These are phyloP conservation scores for Strigamia crassipes DNA, from an alignment of 2,888 invertebrate species.

Conservation along the genomic window DNA sequence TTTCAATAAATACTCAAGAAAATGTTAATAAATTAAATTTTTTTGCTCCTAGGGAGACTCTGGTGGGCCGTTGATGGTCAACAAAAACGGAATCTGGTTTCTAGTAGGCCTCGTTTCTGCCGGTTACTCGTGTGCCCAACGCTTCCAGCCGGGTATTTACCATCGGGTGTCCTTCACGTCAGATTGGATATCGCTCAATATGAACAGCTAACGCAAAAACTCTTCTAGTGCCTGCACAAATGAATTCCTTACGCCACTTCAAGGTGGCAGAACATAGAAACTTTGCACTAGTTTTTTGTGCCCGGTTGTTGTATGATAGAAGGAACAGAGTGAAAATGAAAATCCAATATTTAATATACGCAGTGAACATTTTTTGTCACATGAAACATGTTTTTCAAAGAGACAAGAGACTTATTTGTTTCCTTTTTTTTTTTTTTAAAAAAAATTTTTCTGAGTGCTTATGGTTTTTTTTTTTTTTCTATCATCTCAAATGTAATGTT, in stretches of 20 bases:
- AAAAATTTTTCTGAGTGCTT: background rate
- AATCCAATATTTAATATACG: background rate
- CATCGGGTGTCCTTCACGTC: slow-evolving; percentile 91
- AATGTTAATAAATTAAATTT: background rate
- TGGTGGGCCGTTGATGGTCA: slow-evolving; percentile 88
- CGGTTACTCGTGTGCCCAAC: slow-evolving; percentile 90
- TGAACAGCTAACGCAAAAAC: slow-evolving; percentile 45
- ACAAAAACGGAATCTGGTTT: slow-evolving; percentile 84
- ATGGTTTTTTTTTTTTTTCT: background rate
- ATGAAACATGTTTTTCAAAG: background rate
- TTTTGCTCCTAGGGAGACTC: slow-evolving; percentile 72
- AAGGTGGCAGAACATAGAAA: slow-evolving; percentile 8
- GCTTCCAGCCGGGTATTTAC: slow-evolving; percentile 92
- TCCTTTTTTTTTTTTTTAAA: background rate
- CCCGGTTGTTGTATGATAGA: background rate
- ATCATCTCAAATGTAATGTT: background rate
- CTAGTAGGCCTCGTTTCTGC: slow-evolving; percentile 90
- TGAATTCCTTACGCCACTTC: slow-evolving; percentile 3
- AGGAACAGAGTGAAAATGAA: slow-evolving; percentile 1
- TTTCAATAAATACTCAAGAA: too few relatives aligned
- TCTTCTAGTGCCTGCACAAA: slow-evolving; percentile 26
- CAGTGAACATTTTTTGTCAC: background rate
- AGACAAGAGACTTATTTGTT: background rate
- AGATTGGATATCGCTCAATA: slow-evolving; percentile 76
- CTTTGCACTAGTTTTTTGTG: slow-evolving; percentile 20